Evolutionary conservation across 1,140 invertebrate genomes (phyloP), one percentile per base, ranked within the genome.

Genomic region (Stenopsyche tienmushanensis): DNA sequence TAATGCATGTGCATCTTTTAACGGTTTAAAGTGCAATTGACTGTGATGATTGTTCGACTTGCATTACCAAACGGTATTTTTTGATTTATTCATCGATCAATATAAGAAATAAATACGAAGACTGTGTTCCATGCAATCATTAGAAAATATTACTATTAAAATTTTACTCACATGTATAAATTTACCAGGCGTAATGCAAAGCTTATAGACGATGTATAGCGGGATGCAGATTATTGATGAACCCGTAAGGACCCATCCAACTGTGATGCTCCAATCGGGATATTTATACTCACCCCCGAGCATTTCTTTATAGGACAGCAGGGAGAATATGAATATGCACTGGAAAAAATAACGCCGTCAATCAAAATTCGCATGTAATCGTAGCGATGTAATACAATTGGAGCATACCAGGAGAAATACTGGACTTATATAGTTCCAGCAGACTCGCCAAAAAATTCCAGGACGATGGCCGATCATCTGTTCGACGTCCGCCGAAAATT

Each of bases 191-290:
- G 91, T 93, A 7, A 84, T 85, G 10, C 84, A 73, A 55, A 94
- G 82, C 76, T 93, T 91, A 77, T 91, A 94, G 57, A 95, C 76
- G 20, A 93, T 94, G 72, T 96, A 88, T 23, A 90, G 80, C 15
- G 94, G 94, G 72, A 99, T 98, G 81, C 93, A 96, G 1, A 92
- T 82, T 42, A 97, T 89, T 53, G 95, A 97, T 18, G 95, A 97
- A 9, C 87, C 88, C 3, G 96, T 96, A 65, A 99, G 90, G 2
- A 85, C 72, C 90, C 95, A 96, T 17, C 96, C 96, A 34, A 98
- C 83, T 18, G 89, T 79, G 75, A 96, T 93, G 47, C 93, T 94
- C 90, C 92, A 95, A 42, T 83, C 76, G 0, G 96, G 96, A 80
- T 97, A 99, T 17, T 83, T 77, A 77, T 97, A 97, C 70, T 90